Evolutionary conservation across 1,140 invertebrate species (phyloP), one percentile per base, ranked within the genome.

Genomic region (Sminthurides bifidus): DNA sequence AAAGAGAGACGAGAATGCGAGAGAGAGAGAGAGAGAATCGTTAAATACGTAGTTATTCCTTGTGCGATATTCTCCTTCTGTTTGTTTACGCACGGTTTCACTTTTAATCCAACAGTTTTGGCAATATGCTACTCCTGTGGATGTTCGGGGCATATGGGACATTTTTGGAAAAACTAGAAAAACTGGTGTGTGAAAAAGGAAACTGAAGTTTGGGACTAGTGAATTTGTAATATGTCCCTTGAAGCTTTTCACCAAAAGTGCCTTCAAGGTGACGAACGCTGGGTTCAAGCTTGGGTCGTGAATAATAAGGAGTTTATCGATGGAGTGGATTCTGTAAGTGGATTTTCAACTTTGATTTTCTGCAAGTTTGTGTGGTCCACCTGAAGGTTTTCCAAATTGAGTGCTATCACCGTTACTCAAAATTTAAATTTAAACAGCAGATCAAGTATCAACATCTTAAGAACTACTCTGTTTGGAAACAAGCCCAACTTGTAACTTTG

Each of bases 241-340:
- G 46, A 33, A 17, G 46, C 24, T n/a, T 49, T 49, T 49, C 46
- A 49, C 35, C 27, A 49, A 33, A 29, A 35, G 17, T 49, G 46
- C 21, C 29, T 49, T 10, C 46, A 49, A 19, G 46, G 46, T 12
- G 29, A 49, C 21, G 46, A 49, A 33, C 26, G 35, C 3, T 49
- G 46, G 46, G 29, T 49, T 10, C 4, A n/a, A 27, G 35, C 2
- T 19, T 30, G 27, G 46, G 5, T 49, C 14, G 35, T 33, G 8
- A 8, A 5, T 41, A 46, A 10, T 21, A 24, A 21, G 10, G 29
- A 31, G 6, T 6, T 3, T 21, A 49, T 49, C 21, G 24, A 49
- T 33, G 27, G 27, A 49, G 46, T 49, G n/a, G 46, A 49, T 33
- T 26, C 27, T 31, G 46, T 49, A 49, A 49, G 3, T 49, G 12